These are phyloP conservation scores for Sebastes steindachneri DNA, from an alignment of 2,797 vertebrate species.

Conservation along the genomic window DNA sequence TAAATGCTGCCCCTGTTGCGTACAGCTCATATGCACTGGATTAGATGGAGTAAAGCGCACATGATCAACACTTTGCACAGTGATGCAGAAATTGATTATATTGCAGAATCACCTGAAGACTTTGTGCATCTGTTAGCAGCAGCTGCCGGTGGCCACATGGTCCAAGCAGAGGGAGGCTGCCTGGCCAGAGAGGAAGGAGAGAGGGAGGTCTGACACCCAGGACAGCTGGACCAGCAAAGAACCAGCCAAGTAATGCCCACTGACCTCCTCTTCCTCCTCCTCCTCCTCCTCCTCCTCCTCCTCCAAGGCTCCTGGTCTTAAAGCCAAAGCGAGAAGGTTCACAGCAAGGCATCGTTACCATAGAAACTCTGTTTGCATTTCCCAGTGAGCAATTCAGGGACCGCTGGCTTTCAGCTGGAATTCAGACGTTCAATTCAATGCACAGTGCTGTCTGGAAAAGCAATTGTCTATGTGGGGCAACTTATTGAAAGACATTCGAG, in stretches of 20 bases:
- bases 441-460: slow-evolving; percentile 73
- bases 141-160: neutral
- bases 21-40: neutral
- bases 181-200: slow-evolving; percentile 1
- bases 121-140: slow-evolving; percentile 2
- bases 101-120: slow-evolving; percentile 20
- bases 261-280: slow-evolving; percentile 37
- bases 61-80: neutral
- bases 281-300: slow-evolving; percentile 42
- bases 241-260: slow-evolving; percentile 27
- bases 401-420: slow-evolving; percentile 80
- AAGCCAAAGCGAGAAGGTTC: slow-evolving; percentile 72
- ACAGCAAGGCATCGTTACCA: slow-evolving; percentile 76
- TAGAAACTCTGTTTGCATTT: slow-evolving; percentile 88
- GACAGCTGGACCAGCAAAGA: slow-evolving; percentile 46
- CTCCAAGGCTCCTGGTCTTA: slow-evolving; percentile 34
- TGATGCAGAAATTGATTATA: neutral
- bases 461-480: slow-evolving; percentile 65
- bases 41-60: neutral
- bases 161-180: neutral
- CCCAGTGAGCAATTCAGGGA: slow-evolving; percentile 81
- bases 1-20: neutral
- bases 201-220: slow-evolving; percentile 32
- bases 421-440: slow-evolving; percentile 77
- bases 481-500: slow-evolving; percentile 70